Base-by-base conservation (phyloP, 2,113 vertebrate genomes). In the Syngnathus floridae region DNA sequence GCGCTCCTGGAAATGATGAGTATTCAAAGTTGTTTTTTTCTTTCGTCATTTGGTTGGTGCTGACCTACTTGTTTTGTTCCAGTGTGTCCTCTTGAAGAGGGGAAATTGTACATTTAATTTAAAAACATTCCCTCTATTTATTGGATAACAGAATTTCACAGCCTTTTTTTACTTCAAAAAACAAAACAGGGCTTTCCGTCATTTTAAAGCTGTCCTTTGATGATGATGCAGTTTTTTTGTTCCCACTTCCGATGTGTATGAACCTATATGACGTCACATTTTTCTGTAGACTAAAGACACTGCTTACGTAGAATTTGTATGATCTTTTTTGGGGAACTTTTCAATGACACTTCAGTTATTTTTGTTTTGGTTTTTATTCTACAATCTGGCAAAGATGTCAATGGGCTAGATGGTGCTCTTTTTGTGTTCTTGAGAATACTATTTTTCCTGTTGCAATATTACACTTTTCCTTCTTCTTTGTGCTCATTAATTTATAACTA, bases 361-460 rank as follows among this genome's bases (percentile, higher is more conserved):
- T 31, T 31, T 31, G 26, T 31, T 31, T 31, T 31, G 26, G 26
- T 31, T 31, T 31, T 86, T 81, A 86, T 80, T 66, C 79, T 84
- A 86, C 73, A 75, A 69, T 80, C 56, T 81, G 85, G 84, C 88
- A 69, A 82, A 82, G 82, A 85, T 82, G 77, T 83, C 84, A 82
- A 87, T 40, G 75, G 83, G 86, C 81, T 88, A 86, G 85, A 90
- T 85, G 91, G 91, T 92, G 90, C 90, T 79, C 72, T 80, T 59
- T 76, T 81, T 77, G 70, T 75, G 69, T 82, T 86, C 70, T 79
- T 88, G 77, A 89, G 78, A 89, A 82, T 83, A 90, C 82, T 89
- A 89, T 90, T 90, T 88, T 91, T 90, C 87, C 84, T 90, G 84
- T 91, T 91, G 89, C 89, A 92, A 91, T 91, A 91, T 88, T 75